These are phyloP conservation scores for Zaprionus bogoriensis DNA, from an alignment of 2,888 invertebrate species.

Conservation along the genomic window DNA sequence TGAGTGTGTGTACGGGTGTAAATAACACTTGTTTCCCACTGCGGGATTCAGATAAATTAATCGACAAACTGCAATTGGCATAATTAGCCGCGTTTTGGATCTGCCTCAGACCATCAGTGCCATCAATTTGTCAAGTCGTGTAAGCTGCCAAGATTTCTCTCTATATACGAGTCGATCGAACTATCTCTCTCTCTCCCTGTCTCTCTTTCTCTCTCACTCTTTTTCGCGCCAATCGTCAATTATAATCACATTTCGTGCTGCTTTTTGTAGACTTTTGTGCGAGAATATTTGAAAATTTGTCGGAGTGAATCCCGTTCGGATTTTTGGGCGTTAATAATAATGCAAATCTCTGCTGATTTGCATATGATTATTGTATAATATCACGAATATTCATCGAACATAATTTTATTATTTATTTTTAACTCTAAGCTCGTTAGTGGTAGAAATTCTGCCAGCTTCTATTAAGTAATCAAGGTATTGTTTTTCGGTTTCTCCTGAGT, in stretches of 20 bases:
- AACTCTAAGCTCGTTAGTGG: slow-evolving; percentile 21
- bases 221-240: not conserved
- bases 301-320: slow-evolving; percentile 8
- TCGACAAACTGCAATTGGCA: slow-evolving; percentile 58
- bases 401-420: slow-evolving; percentile 7
- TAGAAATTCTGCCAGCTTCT: not conserved
- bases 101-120: slow-evolving; percentile 32
- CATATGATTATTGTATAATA: slow-evolving; percentile 6
- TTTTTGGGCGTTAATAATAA: not conserved
- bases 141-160: slow-evolving; percentile 10
- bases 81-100: slow-evolving; percentile 52
- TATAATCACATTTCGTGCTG: slow-evolving; percentile 2
- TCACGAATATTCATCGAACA: slow-evolving; percentile 1
- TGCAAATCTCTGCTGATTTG: slow-evolving; percentile 10
- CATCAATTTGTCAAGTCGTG: slow-evolving; percentile 61
- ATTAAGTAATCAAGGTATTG: slow-evolving; percentile 4
- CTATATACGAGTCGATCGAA: not conserved
- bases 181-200: not conserved
- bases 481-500: not conserved
- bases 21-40: slow-evolving; percentile 44
- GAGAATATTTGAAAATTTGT: not conserved
- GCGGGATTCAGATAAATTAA: slow-evolving; percentile 56
- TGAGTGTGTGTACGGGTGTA: slow-evolving; percentile 1
- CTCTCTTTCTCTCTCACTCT: not conserved
- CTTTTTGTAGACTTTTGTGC: not conserved